phyloP scores from a whole-genome alignment of 2,113 vertebrate species.

The Cynopterus brachyotis region DNA sequence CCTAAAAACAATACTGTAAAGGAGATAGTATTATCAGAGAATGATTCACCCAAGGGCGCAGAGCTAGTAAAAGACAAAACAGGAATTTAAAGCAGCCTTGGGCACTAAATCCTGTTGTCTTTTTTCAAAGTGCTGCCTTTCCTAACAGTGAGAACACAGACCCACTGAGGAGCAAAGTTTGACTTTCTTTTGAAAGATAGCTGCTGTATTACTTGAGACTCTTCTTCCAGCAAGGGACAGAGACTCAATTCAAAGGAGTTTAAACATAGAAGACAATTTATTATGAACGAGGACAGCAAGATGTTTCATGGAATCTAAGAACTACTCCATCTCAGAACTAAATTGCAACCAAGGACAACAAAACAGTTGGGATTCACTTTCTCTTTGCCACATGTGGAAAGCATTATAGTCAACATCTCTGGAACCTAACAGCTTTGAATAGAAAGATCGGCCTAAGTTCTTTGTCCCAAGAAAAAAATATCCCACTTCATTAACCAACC shows the following conservation, averaged over 20 bases:
- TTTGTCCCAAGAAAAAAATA: background rate
- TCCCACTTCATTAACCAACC: slow-evolving; percentile 6
- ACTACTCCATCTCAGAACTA: background rate
- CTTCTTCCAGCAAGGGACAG: background rate
- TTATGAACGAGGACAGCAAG: background rate
- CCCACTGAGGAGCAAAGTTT: background rate
- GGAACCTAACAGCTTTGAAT: slow-evolving; percentile 15
- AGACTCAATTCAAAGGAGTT: background rate
- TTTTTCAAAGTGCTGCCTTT: background rate
- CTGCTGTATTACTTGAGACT: background rate
- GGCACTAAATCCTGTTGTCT: background rate
- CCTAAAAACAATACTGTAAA: background rate
- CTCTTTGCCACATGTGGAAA: slow-evolving; percentile 42
- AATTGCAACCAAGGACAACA: background rate
- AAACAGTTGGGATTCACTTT: slow-evolving; percentile 10
- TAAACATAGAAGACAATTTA: background rate
- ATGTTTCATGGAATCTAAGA: background rate
- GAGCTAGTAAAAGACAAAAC: background rate
- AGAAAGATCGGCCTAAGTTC: slow-evolving; percentile 6
- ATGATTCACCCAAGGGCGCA: background rate
- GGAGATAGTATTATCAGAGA: background rate
- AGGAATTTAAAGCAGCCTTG: background rate
- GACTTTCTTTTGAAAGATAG: background rate
- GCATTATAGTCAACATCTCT: slow-evolving; percentile 10
- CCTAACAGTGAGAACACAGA: background rate